phyloP scores from a whole-genome alignment of 2,888 invertebrate genomes.

The Drosophila rellima region DNA sequence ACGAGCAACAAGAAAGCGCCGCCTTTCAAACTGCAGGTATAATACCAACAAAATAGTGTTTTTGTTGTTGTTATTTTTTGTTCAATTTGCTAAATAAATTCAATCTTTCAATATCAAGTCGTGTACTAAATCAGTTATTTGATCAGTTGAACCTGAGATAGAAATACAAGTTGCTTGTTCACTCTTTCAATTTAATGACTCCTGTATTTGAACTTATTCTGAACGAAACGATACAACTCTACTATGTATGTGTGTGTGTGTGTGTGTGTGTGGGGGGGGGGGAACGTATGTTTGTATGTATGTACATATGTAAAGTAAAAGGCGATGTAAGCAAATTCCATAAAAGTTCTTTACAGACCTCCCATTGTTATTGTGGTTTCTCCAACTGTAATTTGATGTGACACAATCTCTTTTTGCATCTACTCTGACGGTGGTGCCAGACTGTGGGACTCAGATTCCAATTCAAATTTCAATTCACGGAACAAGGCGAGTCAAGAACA shows the following conservation, averaged over 20 bases:
- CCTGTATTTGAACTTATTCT: background rate
- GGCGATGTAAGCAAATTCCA: constrained; percentile 40
- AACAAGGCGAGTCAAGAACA: constrained; percentile 26
- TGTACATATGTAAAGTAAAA: constrained; percentile 1
- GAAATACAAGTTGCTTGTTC: background rate
- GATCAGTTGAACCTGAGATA: background rate
- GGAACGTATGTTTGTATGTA: background rate
- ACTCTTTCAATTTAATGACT: background rate
- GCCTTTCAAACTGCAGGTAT: constrained; percentile 39
- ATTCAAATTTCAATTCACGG: constrained; percentile 40
- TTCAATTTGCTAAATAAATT: background rate
- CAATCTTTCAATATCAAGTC: background rate
- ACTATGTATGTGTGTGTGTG: background rate
- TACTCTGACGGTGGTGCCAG: constrained; percentile 23
- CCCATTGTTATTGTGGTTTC: constrained; percentile 29
- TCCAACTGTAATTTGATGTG: constrained; percentile 55
- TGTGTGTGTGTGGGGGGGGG: too few species aligned
- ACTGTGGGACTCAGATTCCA: constrained; percentile 31
- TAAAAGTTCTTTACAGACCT: constrained; percentile 41
- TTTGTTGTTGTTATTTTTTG: background rate
- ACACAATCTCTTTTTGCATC: constrained; percentile 57
- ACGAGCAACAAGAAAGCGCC: constrained; percentile 23
- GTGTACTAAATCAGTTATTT: too few species aligned
- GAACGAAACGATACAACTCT: background rate
- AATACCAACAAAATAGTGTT: constrained; percentile 2